A percentile compares a stretch with the other conserved stretches of the same genome.
Conservation (phyloP, 2,888 invertebrate genomes). For the Folsomia candida region DNA sequence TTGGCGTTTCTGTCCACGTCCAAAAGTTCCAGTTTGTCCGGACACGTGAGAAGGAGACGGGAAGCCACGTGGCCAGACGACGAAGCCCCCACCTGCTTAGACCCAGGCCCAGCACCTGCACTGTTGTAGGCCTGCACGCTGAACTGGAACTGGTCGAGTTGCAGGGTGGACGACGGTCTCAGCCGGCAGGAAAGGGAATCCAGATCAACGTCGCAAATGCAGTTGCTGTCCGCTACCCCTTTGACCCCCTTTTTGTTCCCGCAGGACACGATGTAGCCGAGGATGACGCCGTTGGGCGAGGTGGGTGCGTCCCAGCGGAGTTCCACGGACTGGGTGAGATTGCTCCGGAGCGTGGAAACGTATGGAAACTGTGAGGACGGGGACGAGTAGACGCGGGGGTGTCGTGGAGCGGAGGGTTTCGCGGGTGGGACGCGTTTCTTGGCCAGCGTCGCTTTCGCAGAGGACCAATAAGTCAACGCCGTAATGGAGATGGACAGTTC, state of each 20-base stretch:
- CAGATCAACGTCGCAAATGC: slow-evolving; percentile 34
- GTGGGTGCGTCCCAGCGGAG: slow-evolving; percentile 79
- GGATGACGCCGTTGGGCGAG: slow-evolving; percentile 70
- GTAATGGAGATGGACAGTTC: slow-evolving; percentile 70
- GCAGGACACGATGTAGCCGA: slow-evolving; percentile 70
- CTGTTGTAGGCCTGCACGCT: slow-evolving; percentile 78
- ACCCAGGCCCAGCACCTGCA: slow-evolving; percentile 71
- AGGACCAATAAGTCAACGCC: slow-evolving; percentile 82
- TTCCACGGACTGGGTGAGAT: slow-evolving; percentile 52
- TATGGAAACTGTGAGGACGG: slow-evolving; percentile 36
- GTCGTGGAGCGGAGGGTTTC: slow-evolving; percentile 71
- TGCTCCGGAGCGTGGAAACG: slow-evolving; percentile 49
- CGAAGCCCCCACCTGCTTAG: slow-evolving; percentile 66
- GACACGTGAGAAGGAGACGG: slow-evolving; percentile 69
- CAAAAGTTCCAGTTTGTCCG: slow-evolving; percentile 69
- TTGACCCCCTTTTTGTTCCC: slow-evolving; percentile 57
- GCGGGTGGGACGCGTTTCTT: slow-evolving; percentile 75
- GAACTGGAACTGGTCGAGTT: slow-evolving; percentile 48
- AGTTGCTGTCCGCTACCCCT: slow-evolving; percentile 45
- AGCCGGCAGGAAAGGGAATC: slow-evolving; percentile 35
- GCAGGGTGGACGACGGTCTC: slow-evolving; percentile 16
- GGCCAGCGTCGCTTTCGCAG: slow-evolving; percentile 63
- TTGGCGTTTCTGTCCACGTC: slow-evolving; percentile 68
- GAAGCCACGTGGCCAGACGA: slow-evolving; percentile 70
- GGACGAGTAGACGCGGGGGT: slow-evolving; percentile 61